Evolutionary conservation across 2,888 invertebrate genomes (phyloP).

Genomic region (Colostygia pectinataria): DNA sequence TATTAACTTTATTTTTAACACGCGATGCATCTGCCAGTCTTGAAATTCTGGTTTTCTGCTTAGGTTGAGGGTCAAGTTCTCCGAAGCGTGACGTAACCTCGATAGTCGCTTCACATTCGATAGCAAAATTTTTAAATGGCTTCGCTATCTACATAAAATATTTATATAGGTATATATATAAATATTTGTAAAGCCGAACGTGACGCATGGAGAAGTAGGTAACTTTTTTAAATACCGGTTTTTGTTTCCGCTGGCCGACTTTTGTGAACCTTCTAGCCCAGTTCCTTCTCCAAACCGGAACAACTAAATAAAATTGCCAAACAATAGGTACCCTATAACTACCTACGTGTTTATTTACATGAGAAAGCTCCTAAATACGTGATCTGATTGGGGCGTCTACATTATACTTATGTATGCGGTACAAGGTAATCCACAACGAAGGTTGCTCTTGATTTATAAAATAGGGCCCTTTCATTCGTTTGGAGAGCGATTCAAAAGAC

Average conservation of each 20-base stretch:
- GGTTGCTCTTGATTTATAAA: slow-evolving; percentile 47
- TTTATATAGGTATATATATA: no score
- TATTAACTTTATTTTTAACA: slow-evolving; percentile 19
- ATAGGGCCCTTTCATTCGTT: slow-evolving; percentile 52
- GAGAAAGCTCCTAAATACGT: slow-evolving; percentile 60
- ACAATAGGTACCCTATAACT: slow-evolving; percentile 17
- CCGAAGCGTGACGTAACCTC: slow-evolving; percentile 25
- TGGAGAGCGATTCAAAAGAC: slow-evolving; percentile 21
- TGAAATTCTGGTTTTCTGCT: slow-evolving; percentile 32
- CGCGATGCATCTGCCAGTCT: slow-evolving; percentile 21
- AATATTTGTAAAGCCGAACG: slow-evolving; percentile 1
- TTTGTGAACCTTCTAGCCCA: slow-evolving; percentile 21
- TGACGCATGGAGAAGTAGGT: slow-evolving; percentile 11
- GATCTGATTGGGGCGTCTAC: slow-evolving; percentile 49
- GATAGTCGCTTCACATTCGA: slow-evolving; percentile 11
- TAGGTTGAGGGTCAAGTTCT: slow-evolving; percentile 34
- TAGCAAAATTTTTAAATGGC: slow-evolving; percentile 14
- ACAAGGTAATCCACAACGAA: slow-evolving; percentile 50
- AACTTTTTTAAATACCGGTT: slow-evolving; percentile 7
- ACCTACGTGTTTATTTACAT: slow-evolving; percentile 31
- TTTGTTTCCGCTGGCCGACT: slow-evolving; percentile 22
- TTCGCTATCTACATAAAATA: slow-evolving; percentile 2
- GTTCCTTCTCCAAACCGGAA: slow-evolving; percentile 31
- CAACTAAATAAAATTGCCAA: slow-evolving; percentile 27
- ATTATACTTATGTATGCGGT: slow-evolving; percentile 38